These are phyloP conservation scores for Neodiprion fabricii DNA, from an alignment of 1,140 invertebrate genomes.

Conservation along the genomic window DNA sequence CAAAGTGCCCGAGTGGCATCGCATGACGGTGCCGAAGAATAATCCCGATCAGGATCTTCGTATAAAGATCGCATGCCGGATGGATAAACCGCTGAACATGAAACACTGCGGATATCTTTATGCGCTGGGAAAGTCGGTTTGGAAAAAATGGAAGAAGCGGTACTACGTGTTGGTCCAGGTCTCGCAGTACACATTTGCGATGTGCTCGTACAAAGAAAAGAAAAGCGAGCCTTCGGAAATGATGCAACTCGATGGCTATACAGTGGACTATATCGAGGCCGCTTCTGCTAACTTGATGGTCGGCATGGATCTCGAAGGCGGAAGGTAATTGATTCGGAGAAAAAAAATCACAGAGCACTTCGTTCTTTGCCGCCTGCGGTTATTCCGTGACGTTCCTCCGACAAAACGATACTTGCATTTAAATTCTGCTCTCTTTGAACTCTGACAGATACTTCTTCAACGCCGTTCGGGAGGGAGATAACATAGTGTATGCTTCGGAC, in stretches of 20 bases:
- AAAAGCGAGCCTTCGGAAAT: slow-evolving; percentile 99
- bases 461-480: slow-evolving; percentile 97
- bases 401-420: not conserved
- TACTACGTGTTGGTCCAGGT: slow-evolving; percentile 99
- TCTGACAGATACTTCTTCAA: slow-evolving; percentile 96
- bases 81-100: slow-evolving; percentile 99
- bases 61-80: slow-evolving; percentile 97
- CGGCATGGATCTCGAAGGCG: slow-evolving; percentile 72
- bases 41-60: slow-evolving; percentile 92
- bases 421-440: not conserved
- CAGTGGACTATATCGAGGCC: slow-evolving; percentile 98
- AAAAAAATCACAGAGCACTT: slow-evolving; percentile 12
- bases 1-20: slow-evolving; percentile 97
- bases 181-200: slow-evolving; percentile 99
- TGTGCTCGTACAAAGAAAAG: slow-evolving; percentile 99
- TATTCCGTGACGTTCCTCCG: slow-evolving; percentile 20
- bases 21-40: slow-evolving; percentile 95
- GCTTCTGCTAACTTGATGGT: slow-evolving; percentile 89
- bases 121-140: slow-evolving; percentile 95
- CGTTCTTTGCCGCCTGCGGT: slow-evolving; percentile 14
- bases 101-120: slow-evolving; percentile 95
- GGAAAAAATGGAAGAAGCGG: slow-evolving; percentile 99
- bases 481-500: slow-evolving; percentile 94
- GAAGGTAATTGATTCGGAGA: slow-evolving; percentile 42
- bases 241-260: slow-evolving; percentile 99